Percentiles rank a stretch among this genome's conserved stretches.
Conservation (phyloP, 2,113 vertebrate genomes). For the Gambusia holbrooki region DNA sequence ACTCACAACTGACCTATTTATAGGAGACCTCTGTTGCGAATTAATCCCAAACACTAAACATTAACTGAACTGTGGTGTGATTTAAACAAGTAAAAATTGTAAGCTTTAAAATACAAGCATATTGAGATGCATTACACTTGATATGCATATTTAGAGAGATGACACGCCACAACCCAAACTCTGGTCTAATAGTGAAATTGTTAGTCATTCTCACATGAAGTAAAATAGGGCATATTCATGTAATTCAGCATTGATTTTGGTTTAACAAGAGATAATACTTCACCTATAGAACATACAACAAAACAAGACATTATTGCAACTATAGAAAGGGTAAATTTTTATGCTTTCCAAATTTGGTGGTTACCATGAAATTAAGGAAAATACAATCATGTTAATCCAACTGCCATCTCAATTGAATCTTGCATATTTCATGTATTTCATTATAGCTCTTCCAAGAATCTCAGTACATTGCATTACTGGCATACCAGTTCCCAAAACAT, state of each 20-base stretch:
- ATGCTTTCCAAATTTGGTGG: neutral
- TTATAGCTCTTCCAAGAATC: too few species aligned
- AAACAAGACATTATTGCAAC: neutral
- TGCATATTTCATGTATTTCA: neutral
- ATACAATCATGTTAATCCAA: neutral
- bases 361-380: neutral
- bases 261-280: neutral
- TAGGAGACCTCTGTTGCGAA: neutral
- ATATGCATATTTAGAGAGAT: neutral
- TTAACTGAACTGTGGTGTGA: conserved; percentile 12
- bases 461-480: too few species aligned
- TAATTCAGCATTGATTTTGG: neutral
- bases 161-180: neutral
- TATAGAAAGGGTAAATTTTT: neutral
- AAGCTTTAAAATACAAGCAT: neutral
- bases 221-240: neutral
- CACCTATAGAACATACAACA: neutral
- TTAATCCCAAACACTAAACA: conserved; percentile 21
- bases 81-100: neutral
- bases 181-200: too few species aligned
- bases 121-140: too few species aligned
- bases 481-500: neutral
- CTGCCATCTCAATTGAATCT: neutral
- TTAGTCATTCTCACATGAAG: too few species aligned
- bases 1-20: conserved; percentile 39